Percentiles rank a stretch among this genome's conserved stretches.
Conservation (phyloP, 2,888 invertebrate species). For the Hemicrepidius hirtus region DNA sequence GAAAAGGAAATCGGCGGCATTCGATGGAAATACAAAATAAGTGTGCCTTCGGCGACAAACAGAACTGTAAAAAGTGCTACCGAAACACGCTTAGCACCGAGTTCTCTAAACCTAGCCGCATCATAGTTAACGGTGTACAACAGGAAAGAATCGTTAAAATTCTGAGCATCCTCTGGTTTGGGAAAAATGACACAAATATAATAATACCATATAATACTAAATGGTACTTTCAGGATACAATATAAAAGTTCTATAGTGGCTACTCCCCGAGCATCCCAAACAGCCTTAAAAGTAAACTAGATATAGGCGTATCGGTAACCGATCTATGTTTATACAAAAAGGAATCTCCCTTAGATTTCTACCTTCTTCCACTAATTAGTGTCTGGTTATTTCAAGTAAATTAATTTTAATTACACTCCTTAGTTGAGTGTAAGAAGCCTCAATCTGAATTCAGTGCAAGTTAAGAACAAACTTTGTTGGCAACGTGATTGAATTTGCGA, state of each 20-base stretch:
- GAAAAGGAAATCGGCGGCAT: too few species aligned
- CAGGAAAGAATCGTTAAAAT: neutral
- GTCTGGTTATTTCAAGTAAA: neutral
- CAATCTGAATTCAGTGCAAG: conserved; percentile 20
- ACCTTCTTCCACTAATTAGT: neutral
- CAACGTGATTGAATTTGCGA: conserved; percentile 38
- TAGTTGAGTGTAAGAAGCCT: neutral
- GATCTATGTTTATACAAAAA: neutral
- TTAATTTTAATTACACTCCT: conserved; percentile 19
- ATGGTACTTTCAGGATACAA: neutral
- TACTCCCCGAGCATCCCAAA: neutral
- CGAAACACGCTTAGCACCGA: neutral
- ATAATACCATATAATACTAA: conserved; percentile 11
- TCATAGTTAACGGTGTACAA: neutral
- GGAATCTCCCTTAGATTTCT: neutral
- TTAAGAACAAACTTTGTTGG: conserved; percentile 11
- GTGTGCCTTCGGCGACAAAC: too few species aligned
- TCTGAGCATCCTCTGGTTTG: neutral
- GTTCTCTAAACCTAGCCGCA: neutral
- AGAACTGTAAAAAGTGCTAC: too few species aligned
- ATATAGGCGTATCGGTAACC: neutral
- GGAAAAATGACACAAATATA: conserved; percentile 1
- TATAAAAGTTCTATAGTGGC: neutral
- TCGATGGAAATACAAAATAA: too few species aligned
- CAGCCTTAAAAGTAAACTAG: neutral